Conservation (phyloP, 1,140 invertebrate genomes). For the Saxidomus purpurata region DNA sequence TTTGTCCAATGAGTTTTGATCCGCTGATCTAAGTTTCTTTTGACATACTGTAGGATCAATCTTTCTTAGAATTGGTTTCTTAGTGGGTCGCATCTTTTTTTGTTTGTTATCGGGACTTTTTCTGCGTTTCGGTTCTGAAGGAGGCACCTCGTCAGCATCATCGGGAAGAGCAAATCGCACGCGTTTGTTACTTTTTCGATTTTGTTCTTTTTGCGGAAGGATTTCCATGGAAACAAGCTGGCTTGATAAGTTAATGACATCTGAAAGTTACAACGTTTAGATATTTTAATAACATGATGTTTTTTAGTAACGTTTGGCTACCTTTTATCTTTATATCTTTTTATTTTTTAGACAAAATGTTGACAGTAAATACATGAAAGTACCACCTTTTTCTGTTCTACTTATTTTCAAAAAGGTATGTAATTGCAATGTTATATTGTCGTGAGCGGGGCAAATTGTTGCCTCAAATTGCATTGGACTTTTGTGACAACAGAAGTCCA, state of each 20-base stretch:
- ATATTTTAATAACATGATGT: too few relatives aligned
- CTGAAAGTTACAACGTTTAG: background rate
- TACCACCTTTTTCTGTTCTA: too few relatives aligned
- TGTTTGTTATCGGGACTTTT: background rate
- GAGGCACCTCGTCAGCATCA: background rate
- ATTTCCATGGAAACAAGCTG: slow-evolving; percentile 42
- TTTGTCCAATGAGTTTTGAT: too few relatives aligned
- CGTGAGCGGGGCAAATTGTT: too few relatives aligned
- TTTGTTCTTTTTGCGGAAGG: background rate
- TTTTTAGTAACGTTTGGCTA: too few relatives aligned
- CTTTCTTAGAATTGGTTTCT: background rate
- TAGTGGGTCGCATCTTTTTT: background rate
- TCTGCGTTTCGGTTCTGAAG: background rate
- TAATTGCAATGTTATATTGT: too few relatives aligned
- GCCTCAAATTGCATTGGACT: too few relatives aligned
- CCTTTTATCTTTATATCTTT: too few relatives aligned
- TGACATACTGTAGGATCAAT: background rate
- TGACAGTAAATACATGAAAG: too few relatives aligned
- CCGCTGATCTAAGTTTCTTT: background rate
- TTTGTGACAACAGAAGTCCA: too few relatives aligned
- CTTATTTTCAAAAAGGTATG: too few relatives aligned
- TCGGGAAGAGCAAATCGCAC: slow-evolving; percentile 32
- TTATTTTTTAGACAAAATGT: too few relatives aligned
- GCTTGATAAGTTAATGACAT: slow-evolving; percentile 35
- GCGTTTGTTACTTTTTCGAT: background rate